phyloP scores from a whole-genome alignment of 2,113 vertebrate species.

The Scolopax mira region DNA sequence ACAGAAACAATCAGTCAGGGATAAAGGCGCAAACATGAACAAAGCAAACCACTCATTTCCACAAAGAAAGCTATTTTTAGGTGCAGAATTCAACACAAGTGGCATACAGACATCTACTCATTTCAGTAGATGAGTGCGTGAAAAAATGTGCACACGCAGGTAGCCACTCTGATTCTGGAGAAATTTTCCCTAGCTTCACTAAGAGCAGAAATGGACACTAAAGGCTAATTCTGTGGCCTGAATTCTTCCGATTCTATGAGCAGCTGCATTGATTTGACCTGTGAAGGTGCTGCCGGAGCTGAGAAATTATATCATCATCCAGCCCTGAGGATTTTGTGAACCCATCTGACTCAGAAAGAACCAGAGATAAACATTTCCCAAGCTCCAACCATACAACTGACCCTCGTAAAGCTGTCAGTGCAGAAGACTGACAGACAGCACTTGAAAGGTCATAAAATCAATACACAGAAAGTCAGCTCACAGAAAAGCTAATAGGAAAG shows the following conservation, averaged over 20 bases:
- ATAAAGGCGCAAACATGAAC: background rate
- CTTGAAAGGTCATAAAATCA: constrained; percentile 24
- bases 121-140: background rate
- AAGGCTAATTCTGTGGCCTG: background rate
- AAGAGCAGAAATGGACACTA: background rate
- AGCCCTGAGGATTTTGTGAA: background rate
- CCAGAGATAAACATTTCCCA: background rate
- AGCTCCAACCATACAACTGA: background rate
- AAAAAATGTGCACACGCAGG: background rate
- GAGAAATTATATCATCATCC: background rate
- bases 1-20: background rate
- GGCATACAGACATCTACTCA: background rate
- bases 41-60: background rate
- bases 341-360: background rate
- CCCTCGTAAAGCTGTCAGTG: background rate
- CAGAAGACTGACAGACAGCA: background rate
- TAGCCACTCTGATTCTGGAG: background rate
- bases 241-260: background rate
- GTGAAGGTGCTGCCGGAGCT: background rate
- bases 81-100: background rate
- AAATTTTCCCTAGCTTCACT: background rate
- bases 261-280: constrained; percentile 11
- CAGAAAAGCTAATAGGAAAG: background rate
- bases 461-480: background rate
- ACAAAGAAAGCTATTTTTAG: background rate